phyloP scores from a whole-genome alignment of 2,113 vertebrate genomes.

The Erythrocercus mccallii region DNA sequence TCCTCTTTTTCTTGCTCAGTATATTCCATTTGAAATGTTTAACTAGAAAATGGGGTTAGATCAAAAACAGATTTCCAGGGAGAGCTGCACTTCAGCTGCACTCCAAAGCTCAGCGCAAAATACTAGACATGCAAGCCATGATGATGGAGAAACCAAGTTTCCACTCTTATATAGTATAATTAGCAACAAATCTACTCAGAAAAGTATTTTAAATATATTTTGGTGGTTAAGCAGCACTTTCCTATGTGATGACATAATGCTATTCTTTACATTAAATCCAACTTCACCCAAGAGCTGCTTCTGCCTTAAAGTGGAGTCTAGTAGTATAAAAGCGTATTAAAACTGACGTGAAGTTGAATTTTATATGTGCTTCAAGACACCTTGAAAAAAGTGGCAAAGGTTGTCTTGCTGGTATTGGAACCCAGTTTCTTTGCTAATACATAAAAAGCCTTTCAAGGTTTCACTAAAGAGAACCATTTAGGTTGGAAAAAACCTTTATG shows the following conservation, averaged over 20 bases:
- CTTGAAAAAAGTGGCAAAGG: neutral
- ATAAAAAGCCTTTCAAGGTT: neutral
- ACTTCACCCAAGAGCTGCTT: neutral
- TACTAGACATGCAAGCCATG: neutral
- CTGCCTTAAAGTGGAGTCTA: neutral
- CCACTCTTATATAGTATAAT: neutral
- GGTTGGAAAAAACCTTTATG: neutral
- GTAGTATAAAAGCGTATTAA: neutral
- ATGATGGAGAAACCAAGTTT: neutral
- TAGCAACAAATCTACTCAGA: neutral
- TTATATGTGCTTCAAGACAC: neutral
- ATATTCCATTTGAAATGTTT: neutral
- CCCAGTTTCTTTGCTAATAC: neutral
- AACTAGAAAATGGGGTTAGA: conserved; percentile 17
- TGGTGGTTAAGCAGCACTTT: neutral
- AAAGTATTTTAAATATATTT: neutral
- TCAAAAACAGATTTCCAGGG: conserved; percentile 18
- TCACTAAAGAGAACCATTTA: neutral
- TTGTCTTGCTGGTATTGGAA: neutral
- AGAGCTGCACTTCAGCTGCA: neutral
- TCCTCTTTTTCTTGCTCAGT: neutral
- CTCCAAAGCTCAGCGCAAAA: neutral
- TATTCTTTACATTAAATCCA: neutral
- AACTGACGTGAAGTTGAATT: neutral
- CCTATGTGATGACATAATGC: neutral